Percentiles rank a stretch among this genome's conserved stretches.
phyloP scores from a whole-genome alignment of 2,797 vertebrate species.

The Anniella stebbinsi region DNA sequence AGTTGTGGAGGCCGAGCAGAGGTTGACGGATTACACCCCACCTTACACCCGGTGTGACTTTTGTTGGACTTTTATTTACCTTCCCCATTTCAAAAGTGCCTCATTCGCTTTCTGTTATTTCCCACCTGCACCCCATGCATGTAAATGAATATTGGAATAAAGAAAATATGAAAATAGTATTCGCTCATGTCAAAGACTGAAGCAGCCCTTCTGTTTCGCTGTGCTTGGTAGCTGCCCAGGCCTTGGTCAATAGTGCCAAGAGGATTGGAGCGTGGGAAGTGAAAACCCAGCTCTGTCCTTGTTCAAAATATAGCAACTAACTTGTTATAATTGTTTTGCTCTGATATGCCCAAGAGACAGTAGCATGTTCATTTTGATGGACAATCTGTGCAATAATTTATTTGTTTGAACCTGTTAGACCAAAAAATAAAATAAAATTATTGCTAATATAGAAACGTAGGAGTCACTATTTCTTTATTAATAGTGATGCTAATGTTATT shows the following conservation, averaged over 20 bases:
- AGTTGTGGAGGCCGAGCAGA: background rate
- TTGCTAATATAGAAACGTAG: background rate
- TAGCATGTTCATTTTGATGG: slow-evolving; percentile 42
- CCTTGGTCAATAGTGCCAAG: background rate
- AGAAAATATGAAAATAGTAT: background rate
- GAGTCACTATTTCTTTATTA: background rate
- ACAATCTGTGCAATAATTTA: slow-evolving; percentile 31
- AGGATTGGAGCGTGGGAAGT: background rate
- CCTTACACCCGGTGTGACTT: background rate
- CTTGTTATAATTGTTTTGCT: slow-evolving; percentile 45
- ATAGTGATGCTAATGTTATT: background rate
- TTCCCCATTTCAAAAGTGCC: background rate
- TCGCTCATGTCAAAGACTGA: background rate
- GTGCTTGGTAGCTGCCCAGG: background rate
- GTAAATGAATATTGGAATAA: background rate
- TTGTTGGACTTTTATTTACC: background rate
- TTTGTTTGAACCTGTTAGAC: slow-evolving; percentile 44
- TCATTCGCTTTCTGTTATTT: background rate
- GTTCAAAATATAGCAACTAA: slow-evolving; percentile 44
- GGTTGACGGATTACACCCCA: background rate
- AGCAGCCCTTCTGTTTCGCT: background rate
- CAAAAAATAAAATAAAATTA: background rate
- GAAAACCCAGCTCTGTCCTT: slow-evolving; percentile 40
- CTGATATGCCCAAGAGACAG: slow-evolving; percentile 60
- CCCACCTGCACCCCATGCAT: too few relatives aligned